Conservation (phyloP, 2,113 vertebrate species). For the Grallaria varia region DNA sequence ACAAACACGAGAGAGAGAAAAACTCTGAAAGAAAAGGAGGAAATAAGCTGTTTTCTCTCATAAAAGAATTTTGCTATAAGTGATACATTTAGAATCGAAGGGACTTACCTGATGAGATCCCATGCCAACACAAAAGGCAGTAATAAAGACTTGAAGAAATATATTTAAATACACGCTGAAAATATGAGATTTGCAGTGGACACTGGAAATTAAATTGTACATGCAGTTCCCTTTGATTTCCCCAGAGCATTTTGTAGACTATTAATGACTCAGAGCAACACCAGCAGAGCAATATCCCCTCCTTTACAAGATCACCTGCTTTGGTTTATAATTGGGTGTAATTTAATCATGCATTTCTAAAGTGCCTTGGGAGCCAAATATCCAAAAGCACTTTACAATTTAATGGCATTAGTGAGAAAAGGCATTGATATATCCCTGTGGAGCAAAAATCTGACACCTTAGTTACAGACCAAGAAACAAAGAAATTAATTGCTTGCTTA, state of each 20-base stretch:
- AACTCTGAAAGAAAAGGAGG: neutral
- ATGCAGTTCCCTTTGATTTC: neutral
- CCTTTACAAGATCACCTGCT: slow-evolving; percentile 26
- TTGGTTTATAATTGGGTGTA: slow-evolving; percentile 47
- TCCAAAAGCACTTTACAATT: slow-evolving; percentile 1
- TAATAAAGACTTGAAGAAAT: neutral
- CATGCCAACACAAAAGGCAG: neutral
- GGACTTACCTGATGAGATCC: neutral
- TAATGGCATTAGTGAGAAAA: slow-evolving; percentile 28
- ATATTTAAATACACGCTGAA: neutral
- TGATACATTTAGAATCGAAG: neutral
- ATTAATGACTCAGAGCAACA: neutral
- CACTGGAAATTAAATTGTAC: neutral
- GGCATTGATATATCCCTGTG: neutral
- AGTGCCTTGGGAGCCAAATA: slow-evolving; percentile 25
- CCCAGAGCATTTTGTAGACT: neutral
- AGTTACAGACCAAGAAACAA: slow-evolving; percentile 19
- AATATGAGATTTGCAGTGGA: neutral
- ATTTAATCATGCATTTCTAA: slow-evolving; percentile 53
- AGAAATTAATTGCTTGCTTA: slow-evolving; percentile 29
- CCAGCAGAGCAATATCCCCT: neutral
- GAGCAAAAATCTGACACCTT: slow-evolving; percentile 1
- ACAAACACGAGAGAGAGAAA: neutral
- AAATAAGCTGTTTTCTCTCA: neutral
- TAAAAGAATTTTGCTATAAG: neutral